Evolutionary conservation across 2,797 vertebrate genomes (phyloP), one percentile per base, ranked within the genome.

Genomic region (Tauraco hartlaubi): DNA sequence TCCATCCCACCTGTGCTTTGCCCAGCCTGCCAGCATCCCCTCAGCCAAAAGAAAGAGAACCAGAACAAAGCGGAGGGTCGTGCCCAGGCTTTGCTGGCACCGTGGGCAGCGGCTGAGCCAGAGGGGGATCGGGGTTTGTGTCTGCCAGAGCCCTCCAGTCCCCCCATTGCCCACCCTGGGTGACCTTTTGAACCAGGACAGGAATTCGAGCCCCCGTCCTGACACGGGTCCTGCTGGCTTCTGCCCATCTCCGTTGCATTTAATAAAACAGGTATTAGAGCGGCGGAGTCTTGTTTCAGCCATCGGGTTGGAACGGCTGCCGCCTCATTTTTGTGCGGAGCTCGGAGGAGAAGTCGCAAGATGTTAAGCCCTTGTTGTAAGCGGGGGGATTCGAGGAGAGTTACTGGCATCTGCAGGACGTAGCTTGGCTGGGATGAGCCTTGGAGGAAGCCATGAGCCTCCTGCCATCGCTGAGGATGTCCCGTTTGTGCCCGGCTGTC

Each of bases 251-350:
- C 78, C 12, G 1, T 72, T 77, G 73, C 19, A 18, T 95, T 97
- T 96, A 95, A 97, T 97, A 95, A 96, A 97, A 90, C 58, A 76
- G 94, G 96, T 94, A 97, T 97, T 97, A 97, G 92, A 58, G 96
- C 1, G 0, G 72, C 0, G 3, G 87, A 63, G 80, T 92, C 91
- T 85, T 29, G 0, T 94, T 94, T 91, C 89, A 95, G 74, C 78
- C 63, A 17, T 62, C 0, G 61, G 88, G 69, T 90, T 88, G 58
- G 92, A 94, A 93, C 2, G 29, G 82, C 86, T 91, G 79, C 94
- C 84, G 56, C 85, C 75, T 95, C 83, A 63, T 96, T 94, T 85
- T 76, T 88, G 69, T 52, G 67, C 5, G 3, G 90, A 85, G 80
- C 75, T 91, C 35, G 81, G 73, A 78, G 82, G 61, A 94, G 76